Percentiles rank a stretch among this genome's conserved stretches.
These are phyloP conservation scores for Siniperca chuatsi DNA, from an alignment of 2,113 vertebrate genomes.

Conservation along the genomic window DNA sequence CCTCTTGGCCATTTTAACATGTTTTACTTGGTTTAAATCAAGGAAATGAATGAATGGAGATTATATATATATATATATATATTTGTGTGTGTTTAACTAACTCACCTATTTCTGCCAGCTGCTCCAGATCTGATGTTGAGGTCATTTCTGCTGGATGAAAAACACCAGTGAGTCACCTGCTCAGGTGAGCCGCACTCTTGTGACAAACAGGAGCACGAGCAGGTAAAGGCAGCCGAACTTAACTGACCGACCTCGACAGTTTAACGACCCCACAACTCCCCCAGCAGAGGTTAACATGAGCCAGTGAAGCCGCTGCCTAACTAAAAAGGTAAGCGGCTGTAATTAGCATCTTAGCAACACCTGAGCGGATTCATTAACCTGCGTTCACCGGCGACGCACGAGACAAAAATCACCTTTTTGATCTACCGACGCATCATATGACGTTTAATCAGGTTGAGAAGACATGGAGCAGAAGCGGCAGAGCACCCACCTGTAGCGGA, in stretches of 20 bases:
- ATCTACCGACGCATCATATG: rapidly evolving
- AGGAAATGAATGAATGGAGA: too few relatives aligned
- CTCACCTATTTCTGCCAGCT: slow-evolving; percentile 88
- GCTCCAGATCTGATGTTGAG: slow-evolving; percentile 79
- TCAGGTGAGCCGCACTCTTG: too few relatives aligned
- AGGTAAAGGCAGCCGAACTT: too few relatives aligned
- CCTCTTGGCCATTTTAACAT: too few relatives aligned
- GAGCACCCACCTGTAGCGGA: not conserved
- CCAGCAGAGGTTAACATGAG: not conserved
- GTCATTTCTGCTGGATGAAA: slow-evolving; percentile 59
- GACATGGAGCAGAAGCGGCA: rapidly evolving
- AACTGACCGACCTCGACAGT: too few relatives aligned
- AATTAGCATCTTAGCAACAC: slow-evolving; percentile 10
- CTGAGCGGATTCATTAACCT: not conserved
- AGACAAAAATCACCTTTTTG: rapidly evolving
- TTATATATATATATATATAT: too few relatives aligned
- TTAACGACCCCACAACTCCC: too few relatives aligned
- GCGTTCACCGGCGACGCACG: not conserved
- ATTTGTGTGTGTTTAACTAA: slow-evolving; percentile 54
- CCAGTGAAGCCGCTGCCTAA: not conserved
- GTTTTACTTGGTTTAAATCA: too few relatives aligned
- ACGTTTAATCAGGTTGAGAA: rapidly evolving
- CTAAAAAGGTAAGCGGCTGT: not conserved
- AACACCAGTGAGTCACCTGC: too few relatives aligned
- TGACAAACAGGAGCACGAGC: too few relatives aligned